These are phyloP conservation scores for Rhodeus uyekii DNA, from an alignment of 2,797 vertebrate species.

Conservation along the genomic window DNA sequence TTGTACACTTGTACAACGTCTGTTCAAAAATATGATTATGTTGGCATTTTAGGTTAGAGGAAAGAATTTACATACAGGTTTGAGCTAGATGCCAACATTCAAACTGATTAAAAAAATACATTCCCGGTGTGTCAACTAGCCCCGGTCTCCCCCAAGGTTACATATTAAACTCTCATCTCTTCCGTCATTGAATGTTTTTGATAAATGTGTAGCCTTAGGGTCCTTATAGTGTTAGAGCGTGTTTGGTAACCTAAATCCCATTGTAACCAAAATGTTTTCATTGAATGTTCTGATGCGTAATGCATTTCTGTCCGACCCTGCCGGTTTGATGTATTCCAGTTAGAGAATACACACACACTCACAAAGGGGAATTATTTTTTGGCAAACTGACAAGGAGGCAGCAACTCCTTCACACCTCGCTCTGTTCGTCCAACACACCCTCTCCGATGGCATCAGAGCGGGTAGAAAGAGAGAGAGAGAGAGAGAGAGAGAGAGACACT, in stretches of 20 bases:
- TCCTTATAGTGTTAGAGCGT: background rate
- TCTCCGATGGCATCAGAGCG: background rate
- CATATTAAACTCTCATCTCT: background rate
- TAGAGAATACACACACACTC: background rate
- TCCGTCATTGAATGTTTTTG: background rate
- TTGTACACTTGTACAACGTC: background rate
- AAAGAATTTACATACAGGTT: background rate
- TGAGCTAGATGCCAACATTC: background rate
- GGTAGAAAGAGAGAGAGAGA: slow-evolving; percentile 15
- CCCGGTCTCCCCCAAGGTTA: background rate
- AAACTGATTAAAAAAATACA: background rate
- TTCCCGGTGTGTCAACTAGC: background rate
- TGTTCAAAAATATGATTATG: background rate
- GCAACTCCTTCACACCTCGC: slow-evolving; percentile 49
- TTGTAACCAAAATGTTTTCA: slow-evolving; percentile 30
- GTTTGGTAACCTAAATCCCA: background rate
- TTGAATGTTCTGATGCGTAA: background rate
- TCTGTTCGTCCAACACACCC: slow-evolving; percentile 39
- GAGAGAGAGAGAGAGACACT: slow-evolving; percentile 12
- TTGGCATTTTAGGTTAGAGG: background rate
- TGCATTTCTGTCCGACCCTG: background rate
- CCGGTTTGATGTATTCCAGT: background rate
- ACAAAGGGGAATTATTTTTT: slow-evolving; percentile 15
- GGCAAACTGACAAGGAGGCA: slow-evolving; percentile 2
- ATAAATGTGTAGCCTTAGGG: background rate